A percentile compares a stretch with the other conserved stretches of the same genome.
These are phyloP conservation scores for Panulirus ornatus DNA, from an alignment of 1,140 invertebrate species.

Conservation along the genomic window DNA sequence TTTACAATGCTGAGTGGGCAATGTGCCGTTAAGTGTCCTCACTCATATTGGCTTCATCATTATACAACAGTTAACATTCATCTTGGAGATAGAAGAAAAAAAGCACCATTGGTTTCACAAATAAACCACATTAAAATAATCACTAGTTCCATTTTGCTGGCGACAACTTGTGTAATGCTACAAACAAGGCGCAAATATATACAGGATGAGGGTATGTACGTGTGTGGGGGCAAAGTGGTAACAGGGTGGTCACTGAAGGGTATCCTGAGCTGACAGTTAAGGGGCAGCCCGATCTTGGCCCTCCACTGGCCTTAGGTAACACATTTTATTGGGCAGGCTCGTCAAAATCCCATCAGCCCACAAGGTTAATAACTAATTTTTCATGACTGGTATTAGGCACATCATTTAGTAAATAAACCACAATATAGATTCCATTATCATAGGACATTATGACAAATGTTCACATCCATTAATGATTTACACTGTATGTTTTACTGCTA, in stretches of 20 bases:
- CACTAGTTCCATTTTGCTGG: conserved; percentile 66
- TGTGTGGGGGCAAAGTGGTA: conserved; percentile 71
- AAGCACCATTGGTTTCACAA: conserved; percentile 74
- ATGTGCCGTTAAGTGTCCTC: conserved; percentile 46
- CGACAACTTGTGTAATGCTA: conserved; percentile 60
- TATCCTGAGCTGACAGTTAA: conserved; percentile 58
- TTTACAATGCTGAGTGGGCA: conserved; percentile 69
- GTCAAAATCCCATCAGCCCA: conserved; percentile 22
- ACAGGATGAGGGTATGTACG: conserved; percentile 61
- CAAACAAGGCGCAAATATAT: conserved; percentile 67
- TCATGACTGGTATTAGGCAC: background rate
- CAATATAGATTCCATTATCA: background rate
- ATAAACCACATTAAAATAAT: conserved; percentile 74
- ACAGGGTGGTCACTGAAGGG: conserved; percentile 69
- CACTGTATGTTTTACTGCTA: background rate
- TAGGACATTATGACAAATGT: background rate
- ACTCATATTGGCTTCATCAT: conserved; percentile 58
- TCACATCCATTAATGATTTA: background rate
- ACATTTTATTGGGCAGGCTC: conserved; percentile 52
- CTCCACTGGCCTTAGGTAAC: conserved; percentile 59
- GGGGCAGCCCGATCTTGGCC: conserved; percentile 56
- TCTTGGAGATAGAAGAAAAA: conserved; percentile 67
- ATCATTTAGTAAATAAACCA: no score
- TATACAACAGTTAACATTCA: conserved; percentile 69
- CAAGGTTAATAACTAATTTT: conserved; percentile 17